Base-by-base conservation (phyloP, 1,140 invertebrate species). In the Pinna nobilis region DNA sequence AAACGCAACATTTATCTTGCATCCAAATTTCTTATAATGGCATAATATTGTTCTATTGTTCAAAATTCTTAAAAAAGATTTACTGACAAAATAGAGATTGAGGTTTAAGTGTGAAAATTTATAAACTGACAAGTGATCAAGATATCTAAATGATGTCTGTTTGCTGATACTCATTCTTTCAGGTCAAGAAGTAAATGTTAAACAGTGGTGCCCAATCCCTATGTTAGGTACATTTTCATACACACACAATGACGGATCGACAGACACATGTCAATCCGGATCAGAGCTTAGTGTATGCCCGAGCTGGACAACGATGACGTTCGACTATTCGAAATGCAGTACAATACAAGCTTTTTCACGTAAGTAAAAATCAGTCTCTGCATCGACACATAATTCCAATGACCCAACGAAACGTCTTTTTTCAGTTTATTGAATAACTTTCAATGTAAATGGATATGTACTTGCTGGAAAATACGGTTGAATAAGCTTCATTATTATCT, bases 181-280 rank as follows among this genome's bases (percentile, higher is more conserved):
- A 63, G 59, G 59, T 23, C 20, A 28, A 18, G 59, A 41, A 41
- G 23, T 23, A 30, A 23, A 63, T 13, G 70, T 25, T 3, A 60
- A 30, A 20, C 51, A 57, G 28, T 53, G 39, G 15, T 72, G 51
- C 23, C 73, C 73, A 5, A 6, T 61, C 9, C 20, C 32, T 28
- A 32, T 75, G n/a, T n/a, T 61, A 28, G 67, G 73, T 15, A 70
- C n/a, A 1, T 70, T 70, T 37, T 59, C 60, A 3, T 75, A 75
- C 41, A 75, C 60, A 1, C 61, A 64, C 30, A 75, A 39, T 37
- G 33, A 49, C 33, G 67, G 66, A 25, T 37, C 18, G 35, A 32
- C 59, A 32, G 47, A 51, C 3, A 35, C 30, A 0, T 69, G 51
- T 28, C 35, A 53, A 18, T n/a, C 66, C 4, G 33, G 30, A 23